Evolutionary conservation across 2,113 vertebrate genomes (phyloP).

Genomic region (Gadus chalcogrammus): DNA sequence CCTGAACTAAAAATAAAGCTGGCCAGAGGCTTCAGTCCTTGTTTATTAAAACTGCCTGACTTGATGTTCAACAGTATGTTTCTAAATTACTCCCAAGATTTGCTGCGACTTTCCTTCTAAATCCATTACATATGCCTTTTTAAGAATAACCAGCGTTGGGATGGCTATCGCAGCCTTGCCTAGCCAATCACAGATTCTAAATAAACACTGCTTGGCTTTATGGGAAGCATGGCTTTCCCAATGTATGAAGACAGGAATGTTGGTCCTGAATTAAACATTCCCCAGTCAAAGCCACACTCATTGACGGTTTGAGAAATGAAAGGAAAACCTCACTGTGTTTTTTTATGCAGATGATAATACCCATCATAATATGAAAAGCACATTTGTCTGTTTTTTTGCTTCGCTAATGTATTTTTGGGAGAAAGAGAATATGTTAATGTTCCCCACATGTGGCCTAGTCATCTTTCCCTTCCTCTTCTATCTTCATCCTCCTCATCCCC

Average conservation of each 20-base stretch:
- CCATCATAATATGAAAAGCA: constrained; percentile 46
- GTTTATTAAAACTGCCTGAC: constrained; percentile 32
- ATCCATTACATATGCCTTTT: constrained; percentile 30
- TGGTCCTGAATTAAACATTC: no score
- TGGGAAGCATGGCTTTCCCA: constrained; percentile 14
- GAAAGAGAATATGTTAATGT: constrained; percentile 49
- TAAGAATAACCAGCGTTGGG: background rate
- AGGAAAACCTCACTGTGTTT: no score
- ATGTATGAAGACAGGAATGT: no score
- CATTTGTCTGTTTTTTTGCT: constrained; percentile 36
- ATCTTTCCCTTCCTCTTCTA: constrained; percentile 13
- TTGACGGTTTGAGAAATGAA: no score
- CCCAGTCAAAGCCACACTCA: no score
- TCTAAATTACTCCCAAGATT: constrained; percentile 30
- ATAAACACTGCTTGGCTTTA: constrained; percentile 34
- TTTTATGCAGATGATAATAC: constrained; percentile 9
- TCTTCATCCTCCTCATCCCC: constrained; percentile 12
- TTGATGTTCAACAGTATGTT: constrained; percentile 41
- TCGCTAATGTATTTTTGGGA: constrained; percentile 39
- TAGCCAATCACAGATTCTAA: constrained; percentile 19
- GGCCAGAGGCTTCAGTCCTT: constrained; percentile 23
- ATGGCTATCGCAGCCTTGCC: constrained; percentile 34
- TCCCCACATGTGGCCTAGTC: constrained; percentile 50
- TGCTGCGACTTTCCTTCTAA: constrained; percentile 31
- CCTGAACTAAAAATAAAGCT: constrained; percentile 62